Evolutionary conservation across 2,888 invertebrate genomes (phyloP), one percentile per base, ranked within the genome.

Genomic region (Taenaris catops): DNA sequence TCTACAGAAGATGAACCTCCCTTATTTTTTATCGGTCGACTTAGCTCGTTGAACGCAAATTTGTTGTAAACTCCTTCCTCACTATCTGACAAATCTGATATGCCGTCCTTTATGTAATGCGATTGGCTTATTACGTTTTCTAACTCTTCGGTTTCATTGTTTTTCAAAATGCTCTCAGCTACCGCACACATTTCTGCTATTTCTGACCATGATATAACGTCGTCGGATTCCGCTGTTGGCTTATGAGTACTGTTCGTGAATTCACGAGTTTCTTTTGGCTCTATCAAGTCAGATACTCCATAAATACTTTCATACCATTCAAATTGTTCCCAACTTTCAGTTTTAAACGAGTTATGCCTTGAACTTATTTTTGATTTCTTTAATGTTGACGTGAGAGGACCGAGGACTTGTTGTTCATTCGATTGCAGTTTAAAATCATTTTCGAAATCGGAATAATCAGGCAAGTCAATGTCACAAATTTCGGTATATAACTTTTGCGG

Each of bases 281-380:
- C 55, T 46, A 34, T 28, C 18, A 71, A 46, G 43, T 71, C 69
- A n/a, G 74, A 63, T 21, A 81, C 38, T 5, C 83, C 84, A 41
- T 74, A 80, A 34, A 80, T 71, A 26, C 72, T 74, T 46, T 84
- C 81, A 41, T 72, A 67, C 80, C 80, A 83, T 27, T 70, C 71
- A 32, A 47, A 41, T 17, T 38, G 44, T 25, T 58, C 49, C 14
- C 63, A 62, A 25, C 54, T 54, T 28, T 71, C 63, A 12, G 47
- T 39, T 44, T 52, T 54, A 4, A 58, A 39, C 2, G 57, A 56
- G 20, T 53, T 62, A 10, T 61, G 44, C 38, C 64, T 63, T 32
- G 71, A 75, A 47, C 60, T 72, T 24, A 70, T 66, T 56, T 49
- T 63, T 2, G 46, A 37, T 52, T 60, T 71, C 43, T 73, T 79